phyloP scores from a whole-genome alignment of 1,140 invertebrate species.

The Hesperophylax magnus region DNA sequence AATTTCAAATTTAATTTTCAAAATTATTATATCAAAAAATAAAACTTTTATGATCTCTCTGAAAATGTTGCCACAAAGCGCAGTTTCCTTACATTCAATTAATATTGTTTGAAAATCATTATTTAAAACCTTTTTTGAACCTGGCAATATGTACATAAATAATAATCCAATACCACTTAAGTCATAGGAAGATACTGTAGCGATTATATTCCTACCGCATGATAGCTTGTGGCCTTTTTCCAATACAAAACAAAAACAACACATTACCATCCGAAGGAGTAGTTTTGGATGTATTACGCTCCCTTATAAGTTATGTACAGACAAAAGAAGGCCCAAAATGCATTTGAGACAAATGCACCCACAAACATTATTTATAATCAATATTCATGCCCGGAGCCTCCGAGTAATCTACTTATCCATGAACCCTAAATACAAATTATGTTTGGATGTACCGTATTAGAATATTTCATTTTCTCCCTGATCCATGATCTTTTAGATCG shows the following conservation, averaged over 20 bases:
- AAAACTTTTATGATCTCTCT: too few relatives aligned
- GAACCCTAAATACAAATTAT: conserved; percentile 29
- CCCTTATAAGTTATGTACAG: background rate
- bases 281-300: conserved; percentile 7
- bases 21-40: too few relatives aligned
- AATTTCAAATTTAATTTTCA: too few relatives aligned
- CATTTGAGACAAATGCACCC: background rate
- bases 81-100: too few relatives aligned
- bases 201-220: background rate
- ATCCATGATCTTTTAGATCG: conserved; percentile 7
- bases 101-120: too few relatives aligned
- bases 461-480: conserved; percentile 21
- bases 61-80: too few relatives aligned
- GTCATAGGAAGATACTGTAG: too few relatives aligned
- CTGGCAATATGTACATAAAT: background rate
- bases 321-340: background rate
- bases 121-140: background rate
- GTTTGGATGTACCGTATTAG: conserved; percentile 13
- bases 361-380: conserved; percentile 24
- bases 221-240: background rate
- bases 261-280: background rate
- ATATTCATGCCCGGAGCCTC: conserved; percentile 26
- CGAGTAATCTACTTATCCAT: conserved; percentile 26
- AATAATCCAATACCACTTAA: conserved; percentile 1
- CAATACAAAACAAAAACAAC: background rate